Conservation (phyloP, 2,888 invertebrate species). For the Anaspis maculata region DNA sequence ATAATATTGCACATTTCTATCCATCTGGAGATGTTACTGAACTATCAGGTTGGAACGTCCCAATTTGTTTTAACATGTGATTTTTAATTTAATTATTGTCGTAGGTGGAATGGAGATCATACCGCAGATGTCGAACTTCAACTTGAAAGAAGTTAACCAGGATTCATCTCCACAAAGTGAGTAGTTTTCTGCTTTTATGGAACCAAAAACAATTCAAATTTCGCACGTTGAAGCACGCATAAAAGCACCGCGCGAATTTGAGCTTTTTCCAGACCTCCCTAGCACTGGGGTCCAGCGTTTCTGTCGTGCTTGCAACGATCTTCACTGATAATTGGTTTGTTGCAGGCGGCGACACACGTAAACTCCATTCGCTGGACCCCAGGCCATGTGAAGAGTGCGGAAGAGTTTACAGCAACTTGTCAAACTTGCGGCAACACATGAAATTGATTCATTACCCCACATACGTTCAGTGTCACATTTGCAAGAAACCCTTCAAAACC, state of each 20-base stretch:
- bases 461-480: constrained; percentile 52
- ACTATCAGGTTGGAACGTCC: constrained; percentile 29
- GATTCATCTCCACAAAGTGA: constrained; percentile 26
- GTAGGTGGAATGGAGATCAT: constrained; percentile 40
- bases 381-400: constrained; percentile 57
- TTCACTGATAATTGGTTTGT: constrained; percentile 24
- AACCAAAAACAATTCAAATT: too few species aligned
- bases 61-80: neutral
- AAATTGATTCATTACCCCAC: constrained; percentile 57
- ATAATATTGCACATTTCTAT: constrained; percentile 27
- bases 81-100: constrained; percentile 1
- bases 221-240: too few species aligned
- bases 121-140: constrained; percentile 33
- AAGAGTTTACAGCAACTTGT: constrained; percentile 57
- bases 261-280: too few species aligned
- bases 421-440: constrained; percentile 57
- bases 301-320: constrained; percentile 37
- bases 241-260: too few species aligned
- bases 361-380: constrained; percentile 45
- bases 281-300: constrained; percentile 20
- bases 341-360: constrained; percentile 41
- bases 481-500: constrained; percentile 56
- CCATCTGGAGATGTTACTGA: constrained; percentile 28
- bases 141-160: constrained; percentile 27
- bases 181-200: too few species aligned